These are phyloP conservation scores for Micrastur ruficollis DNA, from an alignment of 2,797 vertebrate genomes.

Conservation along the genomic window DNA sequence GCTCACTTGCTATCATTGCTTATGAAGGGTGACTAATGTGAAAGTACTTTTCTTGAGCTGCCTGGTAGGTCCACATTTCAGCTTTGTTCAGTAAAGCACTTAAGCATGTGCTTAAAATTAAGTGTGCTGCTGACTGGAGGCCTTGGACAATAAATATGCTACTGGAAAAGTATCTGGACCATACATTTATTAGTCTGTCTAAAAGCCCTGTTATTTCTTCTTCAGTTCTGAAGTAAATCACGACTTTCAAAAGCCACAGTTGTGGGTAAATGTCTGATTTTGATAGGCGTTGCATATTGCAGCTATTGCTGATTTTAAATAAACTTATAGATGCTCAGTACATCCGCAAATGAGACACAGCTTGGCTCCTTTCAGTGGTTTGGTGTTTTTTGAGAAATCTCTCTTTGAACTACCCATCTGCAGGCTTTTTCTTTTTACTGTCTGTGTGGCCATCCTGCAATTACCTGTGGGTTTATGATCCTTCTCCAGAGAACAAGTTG, in stretches of 20 bases:
- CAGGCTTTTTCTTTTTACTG: slow-evolving; percentile 59
- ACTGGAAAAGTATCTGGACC: slow-evolving; percentile 54
- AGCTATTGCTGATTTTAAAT: slow-evolving; percentile 46
- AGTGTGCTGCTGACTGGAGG: slow-evolving; percentile 50
- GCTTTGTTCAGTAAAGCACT: slow-evolving; percentile 44
- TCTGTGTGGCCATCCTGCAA: slow-evolving; percentile 61
- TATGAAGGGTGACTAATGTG: background rate
- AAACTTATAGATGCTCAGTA: background rate
- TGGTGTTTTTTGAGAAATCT: slow-evolving; percentile 33
- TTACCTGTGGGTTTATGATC: slow-evolving; percentile 63
- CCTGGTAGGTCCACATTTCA: slow-evolving; percentile 29
- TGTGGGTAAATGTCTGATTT: slow-evolving; percentile 19
- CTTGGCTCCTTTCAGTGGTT: slow-evolving; percentile 42
- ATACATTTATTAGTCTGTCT: slow-evolving; percentile 49
- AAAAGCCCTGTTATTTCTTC: slow-evolving; percentile 57
- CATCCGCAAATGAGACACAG: slow-evolving; percentile 30
- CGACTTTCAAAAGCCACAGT: slow-evolving; percentile 36
- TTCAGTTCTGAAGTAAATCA: slow-evolving; percentile 51
- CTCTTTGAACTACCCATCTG: slow-evolving; percentile 62
- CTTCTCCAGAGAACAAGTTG: slow-evolving; percentile 42
- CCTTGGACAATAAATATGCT: slow-evolving; percentile 58
- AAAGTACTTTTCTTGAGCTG: slow-evolving; percentile 10
- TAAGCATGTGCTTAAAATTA: slow-evolving; percentile 68
- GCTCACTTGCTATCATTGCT: background rate
- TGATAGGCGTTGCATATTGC: slow-evolving; percentile 18